These are phyloP conservation scores for Tanypteryx hageni DNA, from an alignment of 2,888 invertebrate species.

Conservation along the genomic window DNA sequence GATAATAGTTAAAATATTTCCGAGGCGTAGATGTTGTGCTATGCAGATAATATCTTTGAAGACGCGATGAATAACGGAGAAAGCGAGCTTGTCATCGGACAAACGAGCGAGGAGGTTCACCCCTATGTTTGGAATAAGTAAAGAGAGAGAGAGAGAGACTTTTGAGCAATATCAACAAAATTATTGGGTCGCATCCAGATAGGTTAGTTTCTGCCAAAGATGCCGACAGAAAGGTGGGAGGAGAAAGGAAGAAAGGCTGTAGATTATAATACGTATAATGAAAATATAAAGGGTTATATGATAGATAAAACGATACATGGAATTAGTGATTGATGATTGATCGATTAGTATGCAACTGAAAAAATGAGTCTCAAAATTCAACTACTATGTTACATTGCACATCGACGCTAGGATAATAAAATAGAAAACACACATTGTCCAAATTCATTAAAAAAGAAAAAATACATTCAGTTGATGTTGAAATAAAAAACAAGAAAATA, in stretches of 20 bases:
- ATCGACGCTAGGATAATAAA: too few species aligned
- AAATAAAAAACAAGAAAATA: too few species aligned
- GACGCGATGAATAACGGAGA: background rate
- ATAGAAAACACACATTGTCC: too few species aligned
- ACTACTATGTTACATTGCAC: too few species aligned
- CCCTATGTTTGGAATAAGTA: background rate
- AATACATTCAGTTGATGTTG: too few species aligned
- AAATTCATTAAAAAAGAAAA: too few species aligned
- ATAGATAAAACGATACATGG: too few species aligned
- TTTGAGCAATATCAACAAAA: slow-evolving; percentile 19
- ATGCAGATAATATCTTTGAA: background rate
- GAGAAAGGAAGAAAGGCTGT: background rate
- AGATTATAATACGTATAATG: too few species aligned
- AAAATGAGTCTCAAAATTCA: too few species aligned
- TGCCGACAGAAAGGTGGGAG: background rate
- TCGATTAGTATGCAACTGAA: too few species aligned
- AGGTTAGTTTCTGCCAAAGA: background rate
- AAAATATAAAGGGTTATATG: too few species aligned
- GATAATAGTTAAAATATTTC: background rate
- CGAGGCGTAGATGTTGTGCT: background rate
- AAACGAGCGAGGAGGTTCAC: background rate
- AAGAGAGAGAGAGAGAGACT: slow-evolving; percentile 4
- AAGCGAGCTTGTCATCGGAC: slow-evolving; percentile 10
- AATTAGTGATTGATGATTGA: too few species aligned
- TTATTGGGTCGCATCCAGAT: background rate